Evolutionary conservation across 1,140 invertebrate genomes (phyloP).

Genomic region (Caerostris extrusa): DNA sequence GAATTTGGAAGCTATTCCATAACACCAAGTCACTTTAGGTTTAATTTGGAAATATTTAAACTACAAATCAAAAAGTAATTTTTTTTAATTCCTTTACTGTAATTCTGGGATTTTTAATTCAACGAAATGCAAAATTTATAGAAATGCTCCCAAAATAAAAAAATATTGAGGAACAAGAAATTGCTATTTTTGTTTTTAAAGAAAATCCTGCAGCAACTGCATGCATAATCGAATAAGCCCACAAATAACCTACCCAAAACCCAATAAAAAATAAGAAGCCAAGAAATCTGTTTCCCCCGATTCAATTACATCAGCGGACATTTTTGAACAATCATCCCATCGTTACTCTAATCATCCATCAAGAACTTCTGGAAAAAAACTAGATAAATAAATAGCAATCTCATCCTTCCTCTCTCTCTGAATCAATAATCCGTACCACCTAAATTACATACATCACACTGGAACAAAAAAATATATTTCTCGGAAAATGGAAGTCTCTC

Average conservation of each 20-base stretch:
- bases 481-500: background rate
- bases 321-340: background rate
- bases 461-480: background rate
- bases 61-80: too few relatives aligned
- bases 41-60: too few relatives aligned
- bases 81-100: too few relatives aligned
- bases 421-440: slow-evolving; percentile 35
- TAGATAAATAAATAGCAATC: background rate
- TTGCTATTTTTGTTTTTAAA: too few relatives aligned
- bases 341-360: slow-evolving; percentile 33
- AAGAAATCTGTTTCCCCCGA: slow-evolving; percentile 17
- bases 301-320: background rate
- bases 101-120: too few relatives aligned
- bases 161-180: too few relatives aligned
- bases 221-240: background rate
- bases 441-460: background rate
- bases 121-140: too few relatives aligned
- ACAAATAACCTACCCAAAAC: background rate
- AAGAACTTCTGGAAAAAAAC: slow-evolving; percentile 29
- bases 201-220: background rate
- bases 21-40: too few relatives aligned
- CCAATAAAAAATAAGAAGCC: background rate
- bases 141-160: too few relatives aligned
- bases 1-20: too few relatives aligned
- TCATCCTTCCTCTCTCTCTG: background rate